Evolutionary conservation across 2,113 vertebrate species (phyloP).

Genomic region (Melanerpes formicivorus): DNA sequence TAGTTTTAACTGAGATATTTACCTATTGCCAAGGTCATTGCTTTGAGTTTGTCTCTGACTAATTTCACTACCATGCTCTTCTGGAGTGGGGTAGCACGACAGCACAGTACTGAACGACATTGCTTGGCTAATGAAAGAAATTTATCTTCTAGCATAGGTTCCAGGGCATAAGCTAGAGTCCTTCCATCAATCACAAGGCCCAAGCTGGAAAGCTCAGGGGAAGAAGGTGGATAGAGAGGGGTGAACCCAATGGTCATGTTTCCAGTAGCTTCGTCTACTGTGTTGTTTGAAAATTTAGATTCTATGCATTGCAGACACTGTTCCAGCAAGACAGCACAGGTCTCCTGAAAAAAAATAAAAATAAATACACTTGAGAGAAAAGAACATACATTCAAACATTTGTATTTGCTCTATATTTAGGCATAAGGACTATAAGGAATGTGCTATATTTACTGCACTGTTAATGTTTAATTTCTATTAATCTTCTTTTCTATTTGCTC

Average conservation of each 20-base stretch:
- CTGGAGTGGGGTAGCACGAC: conserved; percentile 93
- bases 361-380: conserved; percentile 23
- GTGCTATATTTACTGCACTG: background rate
- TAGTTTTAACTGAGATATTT: conserved; percentile 34
- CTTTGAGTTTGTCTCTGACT: conserved; percentile 94
- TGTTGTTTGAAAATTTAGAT: conserved; percentile 79
- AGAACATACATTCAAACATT: background rate
- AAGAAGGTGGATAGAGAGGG: conserved; percentile 64
- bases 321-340: conserved; percentile 88
- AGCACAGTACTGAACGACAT: conserved; percentile 93
- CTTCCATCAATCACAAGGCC: conserved; percentile 94
- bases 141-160: conserved; percentile 88
- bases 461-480: background rate
- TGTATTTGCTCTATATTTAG: background rate
- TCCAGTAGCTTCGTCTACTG: conserved; percentile 63
- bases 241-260: conserved; percentile 68
- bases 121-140: conserved; percentile 89
- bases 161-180: conserved; percentile 92
- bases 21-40: conserved; percentile 98
- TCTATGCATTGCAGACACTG: conserved; percentile 88
- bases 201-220: conserved; percentile 74
- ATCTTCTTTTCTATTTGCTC: background rate
- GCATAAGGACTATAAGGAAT: background rate
- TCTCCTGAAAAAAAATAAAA: conserved; percentile 82
- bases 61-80: conserved; percentile 98